Conservation (phyloP, 64 coral and sea anemone genomes). For the Hydrozoanthus tunicans region DNA sequence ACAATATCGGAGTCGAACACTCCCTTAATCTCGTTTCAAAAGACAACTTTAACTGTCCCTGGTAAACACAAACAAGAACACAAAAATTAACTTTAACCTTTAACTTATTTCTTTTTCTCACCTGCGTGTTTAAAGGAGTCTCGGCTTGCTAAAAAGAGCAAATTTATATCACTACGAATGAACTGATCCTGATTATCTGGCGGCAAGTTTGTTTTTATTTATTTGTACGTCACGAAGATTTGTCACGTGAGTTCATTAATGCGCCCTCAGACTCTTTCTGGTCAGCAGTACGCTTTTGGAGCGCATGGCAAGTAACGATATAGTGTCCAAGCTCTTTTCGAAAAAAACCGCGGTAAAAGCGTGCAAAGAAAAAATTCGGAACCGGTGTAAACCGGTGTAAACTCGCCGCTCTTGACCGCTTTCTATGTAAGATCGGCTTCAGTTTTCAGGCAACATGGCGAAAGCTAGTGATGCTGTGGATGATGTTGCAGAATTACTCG, state of each 20-base stretch:
- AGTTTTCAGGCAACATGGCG: constrained; percentile 62
- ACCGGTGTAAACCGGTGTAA: background rate
- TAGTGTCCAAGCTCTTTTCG: background rate
- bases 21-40: background rate
- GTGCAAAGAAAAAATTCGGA: background rate
- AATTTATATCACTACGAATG: background rate
- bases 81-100: background rate
- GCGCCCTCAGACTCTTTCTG: background rate
- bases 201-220: constrained; percentile 20
- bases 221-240: background rate
- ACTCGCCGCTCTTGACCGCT: background rate
- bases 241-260: background rate
- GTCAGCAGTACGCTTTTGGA: background rate
- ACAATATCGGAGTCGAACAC: no score
- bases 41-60: background rate
- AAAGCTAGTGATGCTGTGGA: constrained; percentile 65
- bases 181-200: background rate
- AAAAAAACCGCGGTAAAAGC: constrained; percentile 14
- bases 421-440: no score
- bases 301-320: background rate
- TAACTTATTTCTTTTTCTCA: background rate
- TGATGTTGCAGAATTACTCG: constrained; percentile 74
- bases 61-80: background rate
- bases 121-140: background rate
- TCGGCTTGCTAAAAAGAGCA: background rate